Percentiles rank a stretch among this genome's conserved stretches.
Conservation (phyloP, 2,888 invertebrate genomes). For the Drosophila cognata region DNA sequence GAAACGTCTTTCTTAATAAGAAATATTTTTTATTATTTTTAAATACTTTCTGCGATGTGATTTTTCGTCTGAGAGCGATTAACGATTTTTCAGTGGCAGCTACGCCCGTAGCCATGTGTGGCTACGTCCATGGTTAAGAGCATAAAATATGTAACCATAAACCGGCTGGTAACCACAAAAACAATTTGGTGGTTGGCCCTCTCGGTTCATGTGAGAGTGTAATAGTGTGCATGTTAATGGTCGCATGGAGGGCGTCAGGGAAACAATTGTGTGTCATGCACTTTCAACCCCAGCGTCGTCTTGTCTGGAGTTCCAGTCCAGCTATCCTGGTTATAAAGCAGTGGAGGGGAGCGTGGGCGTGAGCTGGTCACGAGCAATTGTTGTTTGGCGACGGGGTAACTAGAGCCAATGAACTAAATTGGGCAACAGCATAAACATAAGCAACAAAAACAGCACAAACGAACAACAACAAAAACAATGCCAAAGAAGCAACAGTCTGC, state of each 20-base stretch:
- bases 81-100: neutral
- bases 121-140: neutral
- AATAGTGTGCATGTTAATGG: constrained; percentile 63
- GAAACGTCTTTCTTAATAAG: neutral
- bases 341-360: neutral
- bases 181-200: constrained; percentile 60
- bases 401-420: constrained; percentile 71
- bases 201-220: neutral
- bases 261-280: constrained; percentile 79
- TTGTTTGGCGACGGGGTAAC: constrained; percentile 50
- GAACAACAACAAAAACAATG: constrained; percentile 5
- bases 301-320: constrained; percentile 43
- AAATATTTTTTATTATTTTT: neutral
- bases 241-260: constrained; percentile 33
- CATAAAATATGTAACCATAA: constrained; percentile 70
- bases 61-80: neutral
- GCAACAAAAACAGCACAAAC: constrained; percentile 5
- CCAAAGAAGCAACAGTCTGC: constrained; percentile 65
- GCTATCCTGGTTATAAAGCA: neutral
- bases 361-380: constrained; percentile 59
- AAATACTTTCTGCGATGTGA: neutral
- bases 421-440: constrained; percentile 46
- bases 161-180: constrained; percentile 74
- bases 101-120: neutral
- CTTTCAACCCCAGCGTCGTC: constrained; percentile 75